phyloP scores from a whole-genome alignment of 2,888 invertebrate species.

The Acronicta alni region DNA sequence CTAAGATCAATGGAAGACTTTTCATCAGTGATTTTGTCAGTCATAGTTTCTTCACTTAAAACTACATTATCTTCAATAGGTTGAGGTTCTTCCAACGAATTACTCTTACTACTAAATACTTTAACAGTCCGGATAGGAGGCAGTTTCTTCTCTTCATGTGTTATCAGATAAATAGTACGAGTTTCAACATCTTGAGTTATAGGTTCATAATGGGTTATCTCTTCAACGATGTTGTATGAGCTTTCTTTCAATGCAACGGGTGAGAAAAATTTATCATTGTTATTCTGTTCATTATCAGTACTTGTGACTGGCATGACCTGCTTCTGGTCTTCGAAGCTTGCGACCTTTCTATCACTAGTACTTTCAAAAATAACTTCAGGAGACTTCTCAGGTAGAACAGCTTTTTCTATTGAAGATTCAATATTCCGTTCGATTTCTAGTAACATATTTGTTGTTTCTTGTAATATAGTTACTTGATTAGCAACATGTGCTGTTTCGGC shows the following conservation, averaged over 20 bases:
- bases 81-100: conserved; percentile 77
- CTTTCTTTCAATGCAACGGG: conserved; percentile 69
- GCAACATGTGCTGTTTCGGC: conserved; percentile 68
- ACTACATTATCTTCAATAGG: conserved; percentile 52
- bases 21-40: conserved; percentile 68
- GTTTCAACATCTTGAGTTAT: conserved; percentile 75
- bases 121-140: conserved; percentile 90
- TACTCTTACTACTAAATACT: conserved; percentile 90
- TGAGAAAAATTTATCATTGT: conserved; percentile 78
- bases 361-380: conserved; percentile 11
- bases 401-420: conserved; percentile 31
- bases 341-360: conserved; percentile 1
- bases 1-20: conserved; percentile 65
- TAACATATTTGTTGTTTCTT: conserved; percentile 63
- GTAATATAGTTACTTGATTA: conserved; percentile 81
- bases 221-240: conserved; percentile 73
- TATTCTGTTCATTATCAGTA: conserved; percentile 78
- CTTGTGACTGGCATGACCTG: conserved; percentile 47
- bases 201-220: conserved; percentile 73
- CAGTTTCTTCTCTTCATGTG: conserved; percentile 92
- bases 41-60: conserved; percentile 52
- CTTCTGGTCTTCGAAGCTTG: conserved; percentile 28
- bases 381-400: conserved; percentile 10
- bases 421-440: conserved; percentile 46
- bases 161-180: conserved; percentile 90